phyloP scores from a whole-genome alignment of 1,140 invertebrate genomes.

The Bacillus rossius region DNA sequence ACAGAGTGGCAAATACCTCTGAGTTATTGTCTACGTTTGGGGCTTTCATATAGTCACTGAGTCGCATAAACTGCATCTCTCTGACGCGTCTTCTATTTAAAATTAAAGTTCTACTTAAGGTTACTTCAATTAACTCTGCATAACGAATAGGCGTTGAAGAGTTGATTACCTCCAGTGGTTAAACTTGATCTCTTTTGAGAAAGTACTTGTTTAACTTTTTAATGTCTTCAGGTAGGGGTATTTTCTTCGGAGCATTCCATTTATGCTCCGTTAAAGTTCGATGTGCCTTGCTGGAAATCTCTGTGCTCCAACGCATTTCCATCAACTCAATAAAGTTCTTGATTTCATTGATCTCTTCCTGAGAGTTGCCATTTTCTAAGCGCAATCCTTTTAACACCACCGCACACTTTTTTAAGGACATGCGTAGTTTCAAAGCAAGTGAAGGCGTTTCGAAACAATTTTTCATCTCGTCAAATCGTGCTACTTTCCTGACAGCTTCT shows the following conservation, averaged over 20 bases:
- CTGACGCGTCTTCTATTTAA: slow-evolving; percentile 16
- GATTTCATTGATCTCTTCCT: too few species aligned
- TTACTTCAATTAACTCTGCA: background rate
- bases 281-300: background rate
- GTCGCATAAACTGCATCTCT: background rate
- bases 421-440: too few species aligned
- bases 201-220: slow-evolving; percentile 1
- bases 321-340: too few species aligned
- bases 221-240: background rate
- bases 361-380: too few species aligned
- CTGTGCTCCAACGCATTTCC: too few species aligned
- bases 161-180: background rate
- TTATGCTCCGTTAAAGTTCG: background rate
- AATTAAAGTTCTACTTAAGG: slow-evolving; percentile 5
- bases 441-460: too few species aligned
- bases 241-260: background rate
- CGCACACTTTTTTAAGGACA: too few species aligned
- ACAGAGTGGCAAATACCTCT: background rate
- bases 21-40: background rate
- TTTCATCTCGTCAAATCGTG: too few species aligned
- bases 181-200: too few species aligned
- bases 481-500: too few species aligned
- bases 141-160: background rate
- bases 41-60: slow-evolving; percentile 2
- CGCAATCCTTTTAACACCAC: too few species aligned